A percentile compares a stretch with the other conserved stretches of the same genome.
Conservation (phyloP, 2,888 invertebrate species). For the Neoitamus cyanurus region DNA sequence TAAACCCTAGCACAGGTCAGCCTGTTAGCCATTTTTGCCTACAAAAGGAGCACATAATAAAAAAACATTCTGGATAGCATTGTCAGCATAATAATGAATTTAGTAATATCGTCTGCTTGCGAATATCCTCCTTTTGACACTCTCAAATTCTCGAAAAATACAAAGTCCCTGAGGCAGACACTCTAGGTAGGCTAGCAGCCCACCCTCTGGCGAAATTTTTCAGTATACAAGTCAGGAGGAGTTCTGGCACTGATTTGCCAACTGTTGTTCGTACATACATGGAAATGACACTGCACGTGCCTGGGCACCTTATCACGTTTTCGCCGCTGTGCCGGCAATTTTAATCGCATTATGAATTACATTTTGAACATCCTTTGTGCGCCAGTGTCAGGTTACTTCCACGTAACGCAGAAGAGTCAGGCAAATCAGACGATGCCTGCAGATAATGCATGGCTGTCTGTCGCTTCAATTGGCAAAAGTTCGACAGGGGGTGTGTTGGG, state of each 20-base stretch:
- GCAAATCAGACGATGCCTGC: slow-evolving; percentile 10
- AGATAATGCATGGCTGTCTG: background rate
- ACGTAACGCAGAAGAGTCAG: background rate
- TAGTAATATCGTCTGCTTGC: background rate
- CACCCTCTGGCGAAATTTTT: background rate
- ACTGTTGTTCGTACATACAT: slow-evolving; percentile 1
- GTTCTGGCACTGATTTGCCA: background rate
- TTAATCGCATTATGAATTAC: slow-evolving; percentile 5
- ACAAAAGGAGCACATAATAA: too few relatives aligned
- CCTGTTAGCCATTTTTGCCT: too few relatives aligned
- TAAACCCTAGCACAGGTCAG: too few relatives aligned
- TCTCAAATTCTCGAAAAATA: background rate
- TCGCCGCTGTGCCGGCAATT: background rate
- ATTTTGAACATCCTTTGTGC: background rate
- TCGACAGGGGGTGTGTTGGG: background rate
- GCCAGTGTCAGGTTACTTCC: background rate
- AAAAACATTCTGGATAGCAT: too few relatives aligned
- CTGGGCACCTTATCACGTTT: background rate
- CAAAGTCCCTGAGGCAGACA: background rate
- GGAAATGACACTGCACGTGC: background rate
- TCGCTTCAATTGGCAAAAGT: background rate
- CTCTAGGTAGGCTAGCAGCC: background rate
- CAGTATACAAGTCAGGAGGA: background rate
- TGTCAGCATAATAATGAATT: background rate
- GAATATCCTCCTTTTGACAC: background rate